These are phyloP conservation scores for Champsocephalus esox DNA, from an alignment of 2,797 vertebrate genomes.

Conservation along the genomic window DNA sequence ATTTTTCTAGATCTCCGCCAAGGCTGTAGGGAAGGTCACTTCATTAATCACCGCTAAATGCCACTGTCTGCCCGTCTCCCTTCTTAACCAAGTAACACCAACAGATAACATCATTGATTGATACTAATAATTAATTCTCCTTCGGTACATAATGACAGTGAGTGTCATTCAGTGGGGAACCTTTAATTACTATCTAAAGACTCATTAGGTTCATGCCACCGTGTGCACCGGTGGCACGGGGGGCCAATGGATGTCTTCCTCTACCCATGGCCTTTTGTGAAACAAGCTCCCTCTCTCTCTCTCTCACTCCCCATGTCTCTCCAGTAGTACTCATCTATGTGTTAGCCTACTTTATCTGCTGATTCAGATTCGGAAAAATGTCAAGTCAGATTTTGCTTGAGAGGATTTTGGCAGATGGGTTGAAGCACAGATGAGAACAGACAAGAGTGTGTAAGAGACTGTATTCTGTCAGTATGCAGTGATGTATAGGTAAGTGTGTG, in stretches of 20 bases:
- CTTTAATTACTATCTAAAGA: conserved; percentile 80
- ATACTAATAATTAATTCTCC: conserved; percentile 86
- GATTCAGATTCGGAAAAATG: conserved; percentile 78
- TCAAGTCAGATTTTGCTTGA: conserved; percentile 72
- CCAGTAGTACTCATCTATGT: conserved; percentile 20
- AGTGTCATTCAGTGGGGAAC: conserved; percentile 68
- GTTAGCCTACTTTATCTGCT: conserved; percentile 66
- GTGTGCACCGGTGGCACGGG: conserved; percentile 71
- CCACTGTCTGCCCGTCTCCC: conserved; percentile 77
- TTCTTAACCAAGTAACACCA: conserved; percentile 79
- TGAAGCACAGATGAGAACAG: conserved; percentile 46
- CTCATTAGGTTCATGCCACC: conserved; percentile 79
- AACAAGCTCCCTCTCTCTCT: conserved; percentile 30
- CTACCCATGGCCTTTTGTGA: conserved; percentile 72
- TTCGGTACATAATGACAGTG: conserved; percentile 57
- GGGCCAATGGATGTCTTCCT: conserved; percentile 80
- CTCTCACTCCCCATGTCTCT: conserved; percentile 32
- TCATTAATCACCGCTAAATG: conserved; percentile 88
- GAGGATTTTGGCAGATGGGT: conserved; percentile 66
- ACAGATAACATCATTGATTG: conserved; percentile 86
- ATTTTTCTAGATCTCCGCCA: conserved; percentile 81
- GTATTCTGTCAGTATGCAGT: conserved; percentile 1
- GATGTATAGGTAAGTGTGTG: neutral
- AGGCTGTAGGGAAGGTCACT: conserved; percentile 85
- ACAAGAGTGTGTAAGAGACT: conserved; percentile 11